Conservation (phyloP, 2,113 vertebrate species). For the Tichodroma muraria region DNA sequence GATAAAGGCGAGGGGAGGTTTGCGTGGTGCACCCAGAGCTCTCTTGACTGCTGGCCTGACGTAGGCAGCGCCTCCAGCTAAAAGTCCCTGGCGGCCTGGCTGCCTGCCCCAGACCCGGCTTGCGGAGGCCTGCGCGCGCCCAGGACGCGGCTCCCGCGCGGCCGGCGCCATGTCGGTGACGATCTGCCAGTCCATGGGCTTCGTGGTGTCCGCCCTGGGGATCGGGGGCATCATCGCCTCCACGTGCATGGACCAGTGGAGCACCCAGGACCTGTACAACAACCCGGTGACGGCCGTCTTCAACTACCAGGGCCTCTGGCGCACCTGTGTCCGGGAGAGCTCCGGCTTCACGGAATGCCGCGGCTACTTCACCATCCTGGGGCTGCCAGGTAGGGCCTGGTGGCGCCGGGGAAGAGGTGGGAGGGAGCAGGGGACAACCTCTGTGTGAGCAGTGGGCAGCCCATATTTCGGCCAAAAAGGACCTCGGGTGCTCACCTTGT, state of each 20-base stretch:
- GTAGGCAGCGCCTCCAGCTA: conserved; percentile 48
- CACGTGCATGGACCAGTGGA: conserved; percentile 90
- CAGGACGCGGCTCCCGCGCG: neutral
- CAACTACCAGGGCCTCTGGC: conserved; percentile 88
- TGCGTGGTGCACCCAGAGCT: neutral
- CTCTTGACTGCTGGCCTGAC: conserved; percentile 33
- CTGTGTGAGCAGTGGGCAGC: accelerated
- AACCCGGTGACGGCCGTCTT: conserved; percentile 81
- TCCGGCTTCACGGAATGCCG: conserved; percentile 88
- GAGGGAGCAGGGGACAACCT: accelerated
- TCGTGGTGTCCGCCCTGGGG: conserved; percentile 76
- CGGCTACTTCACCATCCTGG: conserved; percentile 85
- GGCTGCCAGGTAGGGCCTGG: conserved; percentile 81
- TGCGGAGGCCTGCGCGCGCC: neutral
- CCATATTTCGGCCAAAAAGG: neutral
- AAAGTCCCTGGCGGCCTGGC: conserved; percentile 43
- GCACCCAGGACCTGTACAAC: conserved; percentile 83
- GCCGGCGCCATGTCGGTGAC: conserved; percentile 75
- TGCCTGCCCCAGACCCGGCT: neutral
- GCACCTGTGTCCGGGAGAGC: conserved; percentile 81
- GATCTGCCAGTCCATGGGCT: conserved; percentile 83
- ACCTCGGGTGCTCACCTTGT: accelerated
- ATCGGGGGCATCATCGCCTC: conserved; percentile 74
- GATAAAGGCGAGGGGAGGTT: conserved; percentile 66
- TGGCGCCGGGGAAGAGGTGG: neutral